Evolutionary conservation across 2,113 vertebrate species (phyloP).

Genomic region (Pithys albifrons): DNA sequence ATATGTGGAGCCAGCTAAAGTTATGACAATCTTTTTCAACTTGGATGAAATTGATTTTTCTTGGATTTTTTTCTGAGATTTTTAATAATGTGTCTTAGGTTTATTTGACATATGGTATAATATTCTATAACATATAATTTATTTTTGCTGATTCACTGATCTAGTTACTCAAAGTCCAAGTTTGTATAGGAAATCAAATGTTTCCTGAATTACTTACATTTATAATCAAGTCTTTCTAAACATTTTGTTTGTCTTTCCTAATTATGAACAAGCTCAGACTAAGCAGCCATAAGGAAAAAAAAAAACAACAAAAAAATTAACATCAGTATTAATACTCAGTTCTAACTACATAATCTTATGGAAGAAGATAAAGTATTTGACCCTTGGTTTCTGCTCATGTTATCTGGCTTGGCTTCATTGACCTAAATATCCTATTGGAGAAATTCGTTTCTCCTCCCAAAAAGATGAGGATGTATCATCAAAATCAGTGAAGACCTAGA

Average conservation of each 20-base stretch:
- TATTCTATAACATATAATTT: background rate
- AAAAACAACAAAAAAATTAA: background rate
- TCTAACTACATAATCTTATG: background rate
- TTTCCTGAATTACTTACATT: background rate
- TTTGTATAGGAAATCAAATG: background rate
- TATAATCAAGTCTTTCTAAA: background rate
- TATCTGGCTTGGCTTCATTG: background rate
- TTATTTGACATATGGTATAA: background rate
- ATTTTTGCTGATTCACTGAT: slow-evolving; percentile 4
- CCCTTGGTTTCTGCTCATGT: background rate
- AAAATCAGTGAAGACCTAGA: background rate
- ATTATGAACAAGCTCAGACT: background rate
- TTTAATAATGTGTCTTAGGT: background rate
- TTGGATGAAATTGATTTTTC: background rate
- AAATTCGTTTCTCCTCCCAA: background rate
- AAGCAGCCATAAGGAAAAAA: background rate
- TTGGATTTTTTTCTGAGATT: background rate
- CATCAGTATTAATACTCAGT: background rate
- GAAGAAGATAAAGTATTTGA: background rate
- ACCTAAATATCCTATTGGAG: background rate
- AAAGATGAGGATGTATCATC: background rate
- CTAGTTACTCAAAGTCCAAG: background rate
- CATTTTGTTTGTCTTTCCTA: background rate
- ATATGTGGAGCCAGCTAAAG: background rate
- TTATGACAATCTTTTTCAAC: background rate